phyloP scores from a whole-genome alignment of 1,140 invertebrate genomes.

The Bombus superbus region DNA sequence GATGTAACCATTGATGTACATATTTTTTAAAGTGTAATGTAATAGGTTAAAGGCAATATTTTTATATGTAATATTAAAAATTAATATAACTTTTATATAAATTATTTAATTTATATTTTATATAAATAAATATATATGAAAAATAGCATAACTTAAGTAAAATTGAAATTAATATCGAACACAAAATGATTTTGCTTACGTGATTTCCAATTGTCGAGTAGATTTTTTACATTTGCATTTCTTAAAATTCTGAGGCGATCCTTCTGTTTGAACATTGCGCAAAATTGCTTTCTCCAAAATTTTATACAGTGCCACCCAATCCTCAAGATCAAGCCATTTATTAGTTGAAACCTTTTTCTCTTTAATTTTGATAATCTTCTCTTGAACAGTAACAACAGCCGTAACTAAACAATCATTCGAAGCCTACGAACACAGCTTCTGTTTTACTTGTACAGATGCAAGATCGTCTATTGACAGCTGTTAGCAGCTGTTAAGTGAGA shows the following conservation, averaged over 20 bases:
- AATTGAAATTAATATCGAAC: not conserved
- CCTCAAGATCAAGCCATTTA: slow-evolving; percentile 72
- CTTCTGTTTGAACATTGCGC: slow-evolving; percentile 53
- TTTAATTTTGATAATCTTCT: slow-evolving; percentile 69
- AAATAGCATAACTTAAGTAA: not conserved
- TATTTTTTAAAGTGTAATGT: not conserved
- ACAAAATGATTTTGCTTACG: slow-evolving; percentile 57
- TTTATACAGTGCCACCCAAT: slow-evolving; percentile 70
- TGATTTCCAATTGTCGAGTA: slow-evolving; percentile 68
- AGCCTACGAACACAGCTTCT: slow-evolving; percentile 56
- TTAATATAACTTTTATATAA: not conserved
- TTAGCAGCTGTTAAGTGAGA: slow-evolving; percentile 55
- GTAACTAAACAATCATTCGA: slow-evolving; percentile 70
- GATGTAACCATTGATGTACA: not conserved
- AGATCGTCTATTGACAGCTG: slow-evolving; percentile 58
- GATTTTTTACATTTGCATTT: slow-evolving; percentile 65
- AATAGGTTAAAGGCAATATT: not conserved
- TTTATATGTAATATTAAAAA: not conserved
- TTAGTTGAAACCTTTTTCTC: slow-evolving; percentile 68
- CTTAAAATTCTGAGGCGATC: slow-evolving; percentile 21
- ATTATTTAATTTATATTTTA: not conserved
- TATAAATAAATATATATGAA: no score
- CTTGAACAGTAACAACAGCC: slow-evolving; percentile 71
- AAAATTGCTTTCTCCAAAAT: slow-evolving; percentile 68
- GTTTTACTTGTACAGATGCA: slow-evolving; percentile 25